phyloP scores from a whole-genome alignment of 2,888 invertebrate genomes.

The Drosophila seclusa region DNA sequence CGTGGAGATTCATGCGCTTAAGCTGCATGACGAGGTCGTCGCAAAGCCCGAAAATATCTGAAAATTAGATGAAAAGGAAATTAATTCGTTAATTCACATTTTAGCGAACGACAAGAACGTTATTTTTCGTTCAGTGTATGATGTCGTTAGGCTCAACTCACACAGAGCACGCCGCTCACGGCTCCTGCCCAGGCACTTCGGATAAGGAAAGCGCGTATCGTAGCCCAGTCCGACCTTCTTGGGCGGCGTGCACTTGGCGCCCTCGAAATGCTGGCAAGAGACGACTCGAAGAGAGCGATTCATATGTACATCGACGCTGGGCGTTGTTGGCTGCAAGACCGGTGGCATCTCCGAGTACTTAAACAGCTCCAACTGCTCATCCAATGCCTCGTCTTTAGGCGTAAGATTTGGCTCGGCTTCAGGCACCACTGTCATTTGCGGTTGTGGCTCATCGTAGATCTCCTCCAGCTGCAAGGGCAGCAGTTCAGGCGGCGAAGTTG shows the following conservation, averaged over 20 bases:
- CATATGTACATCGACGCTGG: background rate
- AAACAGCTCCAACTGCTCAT: background rate
- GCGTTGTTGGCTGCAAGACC: background rate
- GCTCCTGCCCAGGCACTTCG: slow-evolving; percentile 22
- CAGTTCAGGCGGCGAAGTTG: background rate
- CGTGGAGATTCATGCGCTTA: slow-evolving; percentile 9
- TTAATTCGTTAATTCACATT: background rate
- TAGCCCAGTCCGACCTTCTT: slow-evolving; percentile 40
- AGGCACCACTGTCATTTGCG: background rate
- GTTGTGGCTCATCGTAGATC: background rate
- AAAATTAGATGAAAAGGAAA: background rate
- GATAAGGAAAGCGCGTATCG: slow-evolving; percentile 54
- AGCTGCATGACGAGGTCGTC: slow-evolving; percentile 39
- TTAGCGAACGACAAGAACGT: background rate
- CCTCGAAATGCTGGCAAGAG: background rate
- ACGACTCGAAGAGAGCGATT: background rate
- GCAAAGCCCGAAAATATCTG: slow-evolving; percentile 46
- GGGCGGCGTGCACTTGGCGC: slow-evolving; percentile 29
- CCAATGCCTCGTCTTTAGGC: background rate
- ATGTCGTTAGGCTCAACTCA: slow-evolving; percentile 22
- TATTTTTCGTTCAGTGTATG: background rate
- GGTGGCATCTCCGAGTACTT: background rate
- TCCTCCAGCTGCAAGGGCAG: background rate
- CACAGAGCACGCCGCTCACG: slow-evolving; percentile 36
- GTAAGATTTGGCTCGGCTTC: too few relatives aligned